Evolutionary conservation across 2,113 vertebrate genomes (phyloP).

Genomic region (Arizona elegans): DNA sequence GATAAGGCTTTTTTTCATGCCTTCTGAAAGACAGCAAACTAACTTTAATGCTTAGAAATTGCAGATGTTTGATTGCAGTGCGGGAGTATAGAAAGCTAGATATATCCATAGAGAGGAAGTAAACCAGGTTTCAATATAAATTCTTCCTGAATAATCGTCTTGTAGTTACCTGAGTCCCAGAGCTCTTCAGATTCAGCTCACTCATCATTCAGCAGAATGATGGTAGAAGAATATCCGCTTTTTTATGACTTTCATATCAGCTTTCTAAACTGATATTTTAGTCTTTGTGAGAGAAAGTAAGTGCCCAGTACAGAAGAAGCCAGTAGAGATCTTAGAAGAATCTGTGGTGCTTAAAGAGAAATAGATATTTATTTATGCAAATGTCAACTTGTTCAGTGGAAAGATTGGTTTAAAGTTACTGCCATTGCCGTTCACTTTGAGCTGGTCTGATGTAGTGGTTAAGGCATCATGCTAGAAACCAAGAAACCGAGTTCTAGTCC

Average conservation of each 20-base stretch:
- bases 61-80: constrained; percentile 39
- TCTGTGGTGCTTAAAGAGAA: neutral
- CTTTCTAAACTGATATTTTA: neutral
- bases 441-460: neutral
- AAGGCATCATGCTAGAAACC: neutral
- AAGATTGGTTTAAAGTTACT: neutral
- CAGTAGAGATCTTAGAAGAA: neutral
- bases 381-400: neutral
- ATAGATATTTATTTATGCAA: neutral
- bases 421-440: neutral
- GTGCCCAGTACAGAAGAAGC: neutral
- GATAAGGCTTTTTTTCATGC: constrained; percentile 46
- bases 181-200: neutral
- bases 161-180: neutral
- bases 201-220: neutral
- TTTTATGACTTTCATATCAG: neutral
- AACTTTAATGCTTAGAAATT: constrained; percentile 49
- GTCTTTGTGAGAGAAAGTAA: neutral
- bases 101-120: neutral
- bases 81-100: neutral
- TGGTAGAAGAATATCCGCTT: neutral
- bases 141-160: neutral
- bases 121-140: neutral
- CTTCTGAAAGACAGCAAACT: constrained; percentile 55
- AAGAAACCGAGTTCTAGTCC: neutral